Evolutionary conservation across 1,140 invertebrate genomes (phyloP), one percentile per base, ranked within the genome.

Genomic region (Panonychus citri): DNA sequence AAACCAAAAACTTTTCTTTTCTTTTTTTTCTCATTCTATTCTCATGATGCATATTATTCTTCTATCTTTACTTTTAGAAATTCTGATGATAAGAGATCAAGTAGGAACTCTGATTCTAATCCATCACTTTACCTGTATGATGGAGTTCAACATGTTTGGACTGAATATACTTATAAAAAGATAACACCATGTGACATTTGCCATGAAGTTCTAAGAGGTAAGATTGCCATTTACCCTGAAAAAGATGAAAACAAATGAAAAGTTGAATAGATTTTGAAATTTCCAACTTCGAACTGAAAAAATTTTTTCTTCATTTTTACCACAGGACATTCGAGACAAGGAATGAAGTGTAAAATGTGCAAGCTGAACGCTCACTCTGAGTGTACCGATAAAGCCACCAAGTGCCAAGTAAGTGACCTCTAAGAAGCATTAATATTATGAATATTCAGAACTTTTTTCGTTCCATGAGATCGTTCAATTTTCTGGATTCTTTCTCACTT

Each of bases 151-250:
- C 86, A 91, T 68, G 78, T 82, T 62, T 85, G 89, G 73, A 81
- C 86, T 69, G 86, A 91, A 68, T 86, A 91, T 68, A 91, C 86
- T 2, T 91, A 90, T 69, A 88, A 89, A 70, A 91, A 90, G 71
- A 89, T 93, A 61, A 89, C 86, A 17, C 84, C 86, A 7, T 93
- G 87, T 69, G 87, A 93, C 70, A 79, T 87, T 54, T 93, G 87
- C 69, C 85, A 83, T 34, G 85, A 90, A 74, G 83, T 91, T 42
- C 73, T 90, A 24, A 77, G 85, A 75, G 83, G 83, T 85, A 74
- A 52, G 17, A 30, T 17, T 15, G 54, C 19, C 43, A 46, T 40
- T 28, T 26, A 12, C 48, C n/a, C 43, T 26, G 7, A 30, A n/a
- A n/a, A n/a, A n/a, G n/a, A n/a, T n/a, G n/a, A n/a, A n/a, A n/a